Base-by-base conservation (phyloP, 2,888 invertebrate genomes). In the Opisthograptis luteolata region DNA sequence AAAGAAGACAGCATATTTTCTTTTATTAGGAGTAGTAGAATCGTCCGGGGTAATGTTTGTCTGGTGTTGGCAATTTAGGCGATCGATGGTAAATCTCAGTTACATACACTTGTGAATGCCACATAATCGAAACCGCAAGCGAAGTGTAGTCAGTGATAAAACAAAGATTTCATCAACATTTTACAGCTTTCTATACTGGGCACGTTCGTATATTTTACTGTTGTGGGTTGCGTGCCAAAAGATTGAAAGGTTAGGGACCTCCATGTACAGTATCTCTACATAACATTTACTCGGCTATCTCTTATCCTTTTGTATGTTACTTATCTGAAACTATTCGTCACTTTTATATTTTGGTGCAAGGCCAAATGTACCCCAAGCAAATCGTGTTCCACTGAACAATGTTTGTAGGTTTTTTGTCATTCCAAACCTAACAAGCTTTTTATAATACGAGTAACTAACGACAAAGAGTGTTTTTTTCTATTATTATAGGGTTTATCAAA, bases 141-240 rank as follows among this genome's bases (percentile, higher is more conserved):
- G 31, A 31, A 45, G 17, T 32, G 37, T 13, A 30, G 15, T 9
- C 43, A 44, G 37, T 31, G 45, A 40, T 40, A 47, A 40, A 46
- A 40, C 46, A 40, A 37, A 31, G 40, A 40, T 46, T 41, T 36
- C 36, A 41, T 30, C 28, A 41, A 22, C 22, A 36, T 28, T 48
- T 48, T 48, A 36, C 36, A 41, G 46, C 34, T 47, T 40, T 47
- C 34, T 47, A 40, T 46, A 46, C 46, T 39, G 46, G 39, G 39
- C 39, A 32, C 36, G 32, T 46, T 31, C 36, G 22, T 46, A 45
- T 27, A 32, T 32, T 46, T 46, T 39, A 39, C 27, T 37, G 31
- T 31, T 45, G 37, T 37, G 44, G 19, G 34, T 47, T 28, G 14
- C 14, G 32, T 34, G 46, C 35, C 47, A 41, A 48, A 36, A 41